Base-by-base conservation (phyloP, 1,140 invertebrate genomes). In the Zaprionus ornatus region DNA sequence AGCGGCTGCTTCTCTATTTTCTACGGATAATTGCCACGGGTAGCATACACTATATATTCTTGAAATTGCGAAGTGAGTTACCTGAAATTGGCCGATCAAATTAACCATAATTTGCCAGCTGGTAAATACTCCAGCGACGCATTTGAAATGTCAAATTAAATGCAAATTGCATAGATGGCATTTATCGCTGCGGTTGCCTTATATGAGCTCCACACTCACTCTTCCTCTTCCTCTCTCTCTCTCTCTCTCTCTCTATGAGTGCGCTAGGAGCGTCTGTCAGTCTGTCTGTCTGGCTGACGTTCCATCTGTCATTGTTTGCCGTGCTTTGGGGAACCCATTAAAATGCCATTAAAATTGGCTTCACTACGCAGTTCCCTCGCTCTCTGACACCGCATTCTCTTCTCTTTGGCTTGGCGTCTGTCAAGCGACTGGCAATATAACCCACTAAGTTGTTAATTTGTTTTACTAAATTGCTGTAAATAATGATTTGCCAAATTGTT, bases 271-370 rank as follows among this genome's bases (percentile, higher is more conserved):
- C 25, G 59, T 32, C 12, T n/a, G 19, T 45, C 48, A 25, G 19
- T 57, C 12, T 59, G 19, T 57, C 12, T 59, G 40, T 57, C 63
- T 61, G 35, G 42, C 50, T 45, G 52, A 19, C 54, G 15, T 40
- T 60, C 55, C 56, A 64, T 56, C 56, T 63, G 64, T 52, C 60
- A 65, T 48, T 56, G 48, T 64, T 71, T 37, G 21, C 17, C 10
- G 57, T 59, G 37, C 32, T 35, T 45, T 57, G 17, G 45, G 37
- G 54, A 74, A 69, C 80, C 83, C 83, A 87, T 87, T 87, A 87
- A 87, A 87, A 88, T 83, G 74, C 80, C 83, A 87, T 87, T 82
- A 87, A 87, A 87, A 70, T 83, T 83, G 80, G 82, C 70, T 70
- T 70, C 77, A 64, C 56, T 72, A 23, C 21, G 80, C 52, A 61